Evolutionary conservation across 1,140 invertebrate species (phyloP), one percentile per base, ranked within the genome.

Genomic region (Bombus balteatus): DNA sequence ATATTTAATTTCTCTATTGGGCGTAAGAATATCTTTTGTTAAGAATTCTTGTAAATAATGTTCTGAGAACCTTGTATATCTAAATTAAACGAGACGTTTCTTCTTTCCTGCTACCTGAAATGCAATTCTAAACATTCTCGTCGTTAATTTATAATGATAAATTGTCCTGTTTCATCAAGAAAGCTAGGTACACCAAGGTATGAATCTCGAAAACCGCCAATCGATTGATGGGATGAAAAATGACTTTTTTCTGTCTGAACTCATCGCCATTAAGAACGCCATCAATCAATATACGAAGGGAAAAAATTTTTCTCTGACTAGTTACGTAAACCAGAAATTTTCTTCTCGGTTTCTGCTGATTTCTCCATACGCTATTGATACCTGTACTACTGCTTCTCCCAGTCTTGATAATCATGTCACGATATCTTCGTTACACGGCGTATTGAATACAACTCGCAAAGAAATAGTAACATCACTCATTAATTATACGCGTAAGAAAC

Each of bases 261-360:
- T 59, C 53, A 5, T n/a, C 34, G 74, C 25, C 25, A 76, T 76
- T 76, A 76, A 76, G 74, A 59, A 28, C 74, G 13, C 13, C 74
- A 76, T 76, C 74, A 76, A 78, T 78, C 57, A 78, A 65, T 18
- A 32, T 78, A 13, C 37, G 57, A 28, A 65, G 18, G 53, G 39
- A 59, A 43, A 10, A 37, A 65, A 41, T 41, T 78, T 76, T 76
- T 59, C 53, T 28, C 74, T 8, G 13, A 34, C 34, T 15, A 28
- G 53, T 59, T 59, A 76, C 34, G 53, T 59, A 76, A 59, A 76
- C 53, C 53, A 76, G 74, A n/a, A 59, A 76, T 76, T 76, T 59
- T 76, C 74, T 41, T 39, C 75, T 25, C 32, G 1, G 9, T 65
- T 78, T 78, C n/a, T 62, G 25, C 37, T 28, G 32, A 75, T 57